phyloP scores from a whole-genome alignment of 2,113 vertebrate genomes.

The Probosciger aterrimus region DNA sequence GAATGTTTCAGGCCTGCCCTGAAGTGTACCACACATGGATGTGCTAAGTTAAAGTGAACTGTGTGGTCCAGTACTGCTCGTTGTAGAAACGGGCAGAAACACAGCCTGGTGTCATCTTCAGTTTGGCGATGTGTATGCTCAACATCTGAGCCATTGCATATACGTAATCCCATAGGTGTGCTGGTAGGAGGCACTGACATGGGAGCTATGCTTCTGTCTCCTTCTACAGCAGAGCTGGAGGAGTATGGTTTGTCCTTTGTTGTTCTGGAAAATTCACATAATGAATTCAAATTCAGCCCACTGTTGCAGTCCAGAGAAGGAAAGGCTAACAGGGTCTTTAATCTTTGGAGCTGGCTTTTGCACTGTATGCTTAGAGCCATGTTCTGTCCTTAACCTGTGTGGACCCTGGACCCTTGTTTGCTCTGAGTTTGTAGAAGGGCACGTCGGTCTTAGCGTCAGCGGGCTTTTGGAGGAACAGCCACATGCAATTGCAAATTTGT shows the following conservation, averaged over 20 bases:
- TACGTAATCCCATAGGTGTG: not conserved
- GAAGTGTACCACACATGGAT: not conserved
- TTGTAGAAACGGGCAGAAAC: not conserved
- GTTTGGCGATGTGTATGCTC: not conserved
- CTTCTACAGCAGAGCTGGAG: not conserved
- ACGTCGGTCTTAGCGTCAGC: not conserved
- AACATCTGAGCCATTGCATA: rapidly evolving
- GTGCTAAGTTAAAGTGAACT: not conserved
- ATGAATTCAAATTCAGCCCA: not conserved
- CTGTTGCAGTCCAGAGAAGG: not conserved
- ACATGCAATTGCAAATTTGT: not conserved
- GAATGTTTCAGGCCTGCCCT: not conserved
- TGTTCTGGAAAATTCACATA: not conserved
- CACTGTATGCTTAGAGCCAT: not conserved
- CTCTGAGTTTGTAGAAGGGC: not conserved
- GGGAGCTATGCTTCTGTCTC: not conserved
- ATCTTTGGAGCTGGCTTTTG: constrained; percentile 3
- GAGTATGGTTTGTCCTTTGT: not conserved
- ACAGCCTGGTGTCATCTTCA: not conserved
- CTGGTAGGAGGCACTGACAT: not conserved
- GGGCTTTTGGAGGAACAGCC: not conserved
- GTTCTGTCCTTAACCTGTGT: constrained; percentile 24
- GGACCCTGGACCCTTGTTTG: constrained; percentile 42
- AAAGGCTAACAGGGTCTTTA: not conserved
- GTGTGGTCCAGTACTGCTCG: not conserved